Conservation (phyloP, 2,888 invertebrate genomes). For the Drosophila fulvimacula region DNA sequence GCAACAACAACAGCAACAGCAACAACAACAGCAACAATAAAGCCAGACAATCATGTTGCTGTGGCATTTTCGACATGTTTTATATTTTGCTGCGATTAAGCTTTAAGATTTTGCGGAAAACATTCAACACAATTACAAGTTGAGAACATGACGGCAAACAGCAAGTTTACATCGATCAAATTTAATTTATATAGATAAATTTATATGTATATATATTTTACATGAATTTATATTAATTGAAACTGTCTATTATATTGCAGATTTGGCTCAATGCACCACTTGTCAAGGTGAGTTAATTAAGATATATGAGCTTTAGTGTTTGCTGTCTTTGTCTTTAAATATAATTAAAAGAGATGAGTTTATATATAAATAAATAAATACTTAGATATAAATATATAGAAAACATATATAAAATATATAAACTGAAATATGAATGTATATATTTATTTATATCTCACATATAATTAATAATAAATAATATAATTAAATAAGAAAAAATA, state of each 20-base stretch:
- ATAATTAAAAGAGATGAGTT: background rate
- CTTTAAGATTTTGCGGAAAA: constrained; percentile 60
- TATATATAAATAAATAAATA: background rate
- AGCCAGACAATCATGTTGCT: constrained; percentile 56
- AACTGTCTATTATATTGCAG: constrained; percentile 30
- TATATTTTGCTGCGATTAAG: constrained; percentile 43
- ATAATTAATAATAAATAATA: no score
- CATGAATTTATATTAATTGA: background rate
- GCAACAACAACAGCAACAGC: constrained; percentile 21
- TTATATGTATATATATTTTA: background rate
- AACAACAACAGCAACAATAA: constrained; percentile 35
- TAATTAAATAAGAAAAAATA: no score
- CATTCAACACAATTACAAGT: constrained; percentile 37
- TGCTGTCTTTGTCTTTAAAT: background rate
- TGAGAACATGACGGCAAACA: constrained; percentile 23
- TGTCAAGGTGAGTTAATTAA: constrained; percentile 19
- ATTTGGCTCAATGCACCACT: background rate
- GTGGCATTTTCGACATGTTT: constrained; percentile 50
- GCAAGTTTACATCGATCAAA: constrained; percentile 1
- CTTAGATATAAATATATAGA: no score
- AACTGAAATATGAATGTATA: no score
- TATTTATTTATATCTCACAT: no score
- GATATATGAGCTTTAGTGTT: background rate
- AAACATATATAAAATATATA: background rate
- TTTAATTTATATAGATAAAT: background rate